Base-by-base conservation (phyloP, 2,888 invertebrate species). In the Aphrophora alni region DNA sequence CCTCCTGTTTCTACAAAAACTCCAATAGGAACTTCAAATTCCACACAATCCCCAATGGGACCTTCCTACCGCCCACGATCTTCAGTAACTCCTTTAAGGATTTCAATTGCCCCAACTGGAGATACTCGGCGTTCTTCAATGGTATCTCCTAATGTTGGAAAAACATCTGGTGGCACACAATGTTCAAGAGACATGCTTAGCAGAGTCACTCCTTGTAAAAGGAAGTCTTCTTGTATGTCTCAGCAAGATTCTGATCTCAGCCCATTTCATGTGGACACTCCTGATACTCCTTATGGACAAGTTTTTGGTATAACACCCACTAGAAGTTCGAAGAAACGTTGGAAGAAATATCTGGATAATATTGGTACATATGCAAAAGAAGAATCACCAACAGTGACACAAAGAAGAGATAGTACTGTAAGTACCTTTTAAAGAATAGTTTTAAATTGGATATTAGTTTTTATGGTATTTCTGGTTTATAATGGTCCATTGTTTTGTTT, bases 221-320 rank as follows among this genome's bases (percentile, higher is more conserved):
- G 44, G 17, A 7, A 7, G 14, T 44, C 44, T 14, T 33, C 10
- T 33, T 33, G 33, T 33, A 33, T 10, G 10, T 14, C 44, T 44
- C 8, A 44, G 14, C 17, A 2, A 2, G 44, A 44, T 44, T 14
- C 44, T 14, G 71, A 71, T 17, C 26, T 73, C 38, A 73, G 82
- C 14, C n/a, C n/a, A n/a, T n/a, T n/a, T n/a, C n/a, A n/a, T n/a
- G n/a, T n/a, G n/a, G n/a, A n/a, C n/a, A n/a, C 90, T 0, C 92
- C 92, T 0, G 90, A 90, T 0, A 90, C 91, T 10, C 92, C 92
- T 0, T 89, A 90, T 80, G 92, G 91, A 1, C 88, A 88, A 44
- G 87, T 89, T 10, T 44, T 44, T 44, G 44, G 17, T 2, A n/a
- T n/a, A n/a, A 44, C 44, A 44, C 44, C 44, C 14, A 44, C 12